phyloP scores from a whole-genome alignment of 1,140 invertebrate species.

The Stegodyphus mimosarum region DNA sequence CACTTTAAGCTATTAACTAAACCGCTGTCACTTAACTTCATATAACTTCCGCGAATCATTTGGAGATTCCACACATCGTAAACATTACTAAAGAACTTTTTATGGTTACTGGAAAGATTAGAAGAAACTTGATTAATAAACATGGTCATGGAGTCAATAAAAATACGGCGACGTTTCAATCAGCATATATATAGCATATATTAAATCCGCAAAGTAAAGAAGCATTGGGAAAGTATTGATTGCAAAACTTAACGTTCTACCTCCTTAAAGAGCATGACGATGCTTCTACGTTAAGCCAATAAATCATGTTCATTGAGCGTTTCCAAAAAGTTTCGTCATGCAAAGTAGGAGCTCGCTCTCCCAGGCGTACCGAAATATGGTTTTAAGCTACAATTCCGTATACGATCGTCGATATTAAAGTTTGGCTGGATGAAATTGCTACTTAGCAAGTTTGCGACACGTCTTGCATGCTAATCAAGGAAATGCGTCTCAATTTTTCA shows the following conservation, averaged over 20 bases:
- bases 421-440: conserved; percentile 37
- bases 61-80: too few species aligned
- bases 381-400: conserved; percentile 53
- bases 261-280: conserved; percentile 35
- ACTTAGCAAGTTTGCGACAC: conserved; percentile 46
- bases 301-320: conserved; percentile 56
- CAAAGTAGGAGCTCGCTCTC: conserved; percentile 21
- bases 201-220: background rate
- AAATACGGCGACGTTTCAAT: background rate
- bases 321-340: conserved; percentile 59
- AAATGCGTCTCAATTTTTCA: conserved; percentile 45
- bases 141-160: background rate
- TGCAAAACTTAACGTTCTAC: conserved; percentile 43
- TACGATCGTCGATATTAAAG: conserved; percentile 52
- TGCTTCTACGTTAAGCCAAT: conserved; percentile 17
- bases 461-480: conserved; percentile 49
- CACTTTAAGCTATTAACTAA: too few species aligned
- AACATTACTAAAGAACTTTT: too few species aligned
- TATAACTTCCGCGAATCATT: too few species aligned
- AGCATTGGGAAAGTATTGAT: conserved; percentile 29
- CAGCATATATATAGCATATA: background rate
- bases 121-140: too few species aligned
- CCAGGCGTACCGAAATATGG: conserved; percentile 19
- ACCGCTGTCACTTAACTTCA: too few species aligned
- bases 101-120: too few species aligned